Evolutionary conservation across 2,113 vertebrate genomes (phyloP), one percentile per base, ranked within the genome.

Genomic region (Athene noctua): DNA sequence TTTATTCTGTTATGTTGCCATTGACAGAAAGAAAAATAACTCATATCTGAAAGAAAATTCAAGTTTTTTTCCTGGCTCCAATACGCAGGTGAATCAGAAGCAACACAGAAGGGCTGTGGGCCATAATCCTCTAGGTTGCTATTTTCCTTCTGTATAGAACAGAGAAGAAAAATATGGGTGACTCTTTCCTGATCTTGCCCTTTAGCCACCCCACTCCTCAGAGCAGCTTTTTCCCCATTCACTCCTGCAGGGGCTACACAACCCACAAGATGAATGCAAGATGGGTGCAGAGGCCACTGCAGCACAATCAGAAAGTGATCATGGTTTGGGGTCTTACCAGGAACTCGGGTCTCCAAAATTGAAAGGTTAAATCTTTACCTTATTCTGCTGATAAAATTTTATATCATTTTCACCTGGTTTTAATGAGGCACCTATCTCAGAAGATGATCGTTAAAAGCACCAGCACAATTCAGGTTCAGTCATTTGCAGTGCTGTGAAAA

Each of bases 241-340:
- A 2, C 44, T 66, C 57, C 49, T 0, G 0, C 1, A 0, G 6
- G 30, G 55, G 38, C 26, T 77, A 54, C 8, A 2, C 7, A 83
- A 40, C 26, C 27, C 23, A 2, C 1, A 3, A 18, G 22, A 19
- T 4, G 32, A 11, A 16, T 29, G 36, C 3, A 7, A 77, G 57
- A 26, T 0, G 2, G 5, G 19, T 26, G 6, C 66, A 70, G 40
- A 22, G 16, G 15, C 42, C 25, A 36, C 32, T 11, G 0, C 22
- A 51, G 17, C 32, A 68, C 22, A 65, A 52, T 20, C 11, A 80
- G 63, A 80, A 77, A 73, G 13, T 26, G 3, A 25, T 51, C 36
- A 23, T 57, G 9, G 16, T 65, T 61, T 83, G 49, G 18, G 36
- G 29, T n/a, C 38, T 40, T 59, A 29, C 7, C n/a, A 77, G 49